Conservation (phyloP, 2,113 vertebrate species). For the Heterotilapia buettikoferi region DNA sequence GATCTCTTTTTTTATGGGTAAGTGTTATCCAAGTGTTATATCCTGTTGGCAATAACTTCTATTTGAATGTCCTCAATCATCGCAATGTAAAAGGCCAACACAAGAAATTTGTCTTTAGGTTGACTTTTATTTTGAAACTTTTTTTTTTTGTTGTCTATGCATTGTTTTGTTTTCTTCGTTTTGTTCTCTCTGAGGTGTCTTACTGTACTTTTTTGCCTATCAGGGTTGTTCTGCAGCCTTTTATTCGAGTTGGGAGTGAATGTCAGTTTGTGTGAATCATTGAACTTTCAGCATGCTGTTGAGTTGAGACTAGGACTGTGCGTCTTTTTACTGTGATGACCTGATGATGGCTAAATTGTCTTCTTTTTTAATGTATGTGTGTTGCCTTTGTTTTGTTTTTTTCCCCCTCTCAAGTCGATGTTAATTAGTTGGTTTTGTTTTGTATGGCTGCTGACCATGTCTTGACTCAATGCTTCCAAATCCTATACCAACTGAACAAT, state of each 20-base stretch:
- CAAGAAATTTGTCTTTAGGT: constrained; percentile 54
- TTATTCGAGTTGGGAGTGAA: constrained; percentile 20
- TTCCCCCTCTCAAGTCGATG: constrained; percentile 32
- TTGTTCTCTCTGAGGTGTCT: constrained; percentile 52
- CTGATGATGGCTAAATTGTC: constrained; percentile 50
- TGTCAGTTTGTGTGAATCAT: background rate
- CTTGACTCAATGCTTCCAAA: constrained; percentile 76
- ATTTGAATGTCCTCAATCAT: constrained; percentile 62
- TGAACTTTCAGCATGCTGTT: constrained; percentile 59
- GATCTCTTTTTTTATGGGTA: background rate
- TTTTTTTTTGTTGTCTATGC: constrained; percentile 65
- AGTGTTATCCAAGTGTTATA: constrained; percentile 27
- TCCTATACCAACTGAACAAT: constrained; percentile 75
- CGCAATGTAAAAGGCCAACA: constrained; percentile 42
- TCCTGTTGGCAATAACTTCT: constrained; percentile 63
- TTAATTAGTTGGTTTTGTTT: constrained; percentile 56
- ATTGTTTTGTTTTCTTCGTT: constrained; percentile 36
- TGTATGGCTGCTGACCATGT: constrained; percentile 67
- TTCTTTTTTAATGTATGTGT: background rate
- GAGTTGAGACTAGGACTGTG: constrained; percentile 43
- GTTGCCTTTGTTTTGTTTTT: background rate
- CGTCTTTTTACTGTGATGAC: constrained; percentile 70
- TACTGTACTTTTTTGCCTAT: constrained; percentile 58
- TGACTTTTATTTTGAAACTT: constrained; percentile 63
- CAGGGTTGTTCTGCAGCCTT: constrained; percentile 44